Evolutionary conservation across 2,888 invertebrate species (phyloP).

Genomic region (Meteorus cinctellus): DNA sequence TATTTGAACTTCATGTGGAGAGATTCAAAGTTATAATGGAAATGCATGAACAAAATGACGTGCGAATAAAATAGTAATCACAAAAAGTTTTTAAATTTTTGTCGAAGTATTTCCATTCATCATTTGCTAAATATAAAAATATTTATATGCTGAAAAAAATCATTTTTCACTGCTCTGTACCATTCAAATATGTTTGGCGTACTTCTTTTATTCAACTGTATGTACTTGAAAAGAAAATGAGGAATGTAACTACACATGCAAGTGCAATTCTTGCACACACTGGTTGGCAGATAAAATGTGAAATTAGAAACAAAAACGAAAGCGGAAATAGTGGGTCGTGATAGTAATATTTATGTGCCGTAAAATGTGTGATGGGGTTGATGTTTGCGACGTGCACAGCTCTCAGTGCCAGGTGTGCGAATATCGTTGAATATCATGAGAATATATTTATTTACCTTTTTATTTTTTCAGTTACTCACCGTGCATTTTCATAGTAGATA

Average conservation of each 20-base stretch:
- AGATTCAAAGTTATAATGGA: background rate
- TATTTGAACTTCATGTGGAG: no score
- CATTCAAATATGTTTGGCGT: background rate
- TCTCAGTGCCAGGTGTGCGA: background rate
- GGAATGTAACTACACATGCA: background rate
- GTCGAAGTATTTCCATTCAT: no score
- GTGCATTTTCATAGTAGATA: background rate
- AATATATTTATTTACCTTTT: constrained; percentile 7
- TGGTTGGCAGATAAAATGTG: constrained; percentile 12
- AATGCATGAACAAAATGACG: no score
- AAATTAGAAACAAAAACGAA: background rate
- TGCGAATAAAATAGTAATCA: no score
- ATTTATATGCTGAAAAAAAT: background rate
- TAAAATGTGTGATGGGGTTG: constrained; percentile 32
- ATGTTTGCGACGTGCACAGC: background rate
- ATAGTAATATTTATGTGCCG: constrained; percentile 46
- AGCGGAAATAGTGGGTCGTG: constrained; percentile 15
- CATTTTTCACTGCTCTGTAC: background rate
- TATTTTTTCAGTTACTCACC: background rate
- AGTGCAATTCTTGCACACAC: background rate
- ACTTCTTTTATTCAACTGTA: background rate
- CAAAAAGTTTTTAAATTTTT: no score
- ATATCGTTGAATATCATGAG: constrained; percentile 27
- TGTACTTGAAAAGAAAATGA: background rate
- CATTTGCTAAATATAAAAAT: no score